These are phyloP conservation scores for Platysteira castanea DNA, from an alignment of 2,113 vertebrate genomes.

Conservation along the genomic window DNA sequence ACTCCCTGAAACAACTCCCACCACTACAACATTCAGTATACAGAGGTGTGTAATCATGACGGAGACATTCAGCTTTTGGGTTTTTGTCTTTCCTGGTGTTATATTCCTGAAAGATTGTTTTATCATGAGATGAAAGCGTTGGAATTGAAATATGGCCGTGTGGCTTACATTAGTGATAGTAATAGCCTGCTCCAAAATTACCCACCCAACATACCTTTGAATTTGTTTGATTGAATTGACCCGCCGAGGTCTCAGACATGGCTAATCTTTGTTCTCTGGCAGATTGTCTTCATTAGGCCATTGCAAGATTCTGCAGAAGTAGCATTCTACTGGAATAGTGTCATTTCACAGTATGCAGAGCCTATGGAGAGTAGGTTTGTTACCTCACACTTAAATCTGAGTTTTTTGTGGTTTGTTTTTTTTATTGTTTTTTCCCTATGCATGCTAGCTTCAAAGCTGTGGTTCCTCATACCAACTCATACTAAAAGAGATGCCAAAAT, in stretches of 20 bases:
- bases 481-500: not conserved
- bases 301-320: not conserved
- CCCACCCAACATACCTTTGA: slow-evolving; percentile 45
- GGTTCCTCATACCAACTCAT: not conserved
- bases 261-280: slow-evolving; percentile 34
- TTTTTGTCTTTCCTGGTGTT: slow-evolving; percentile 11
- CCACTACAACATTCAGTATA: not conserved
- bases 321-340: not conserved
- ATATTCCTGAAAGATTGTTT: not conserved
- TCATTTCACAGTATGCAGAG: not conserved
- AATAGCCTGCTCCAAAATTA: slow-evolving; percentile 41
- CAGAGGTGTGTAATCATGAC: not conserved
- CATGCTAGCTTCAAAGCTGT: not conserved
- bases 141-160: slow-evolving; percentile 14
- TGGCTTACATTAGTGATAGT: slow-evolving; percentile 59
- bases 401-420: not conserved
- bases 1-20: not conserved
- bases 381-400: not conserved
- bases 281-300: slow-evolving; percentile 28
- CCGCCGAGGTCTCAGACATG: not conserved
- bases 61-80: not conserved
- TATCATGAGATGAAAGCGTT: slow-evolving; percentile 38
- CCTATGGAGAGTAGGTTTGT: not conserved
- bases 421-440: not conserved
- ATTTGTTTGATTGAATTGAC: slow-evolving; percentile 33